Evolutionary conservation across 1,140 invertebrate genomes (phyloP), one percentile per base, ranked within the genome.

Genomic region (Eumaeus atala): DNA sequence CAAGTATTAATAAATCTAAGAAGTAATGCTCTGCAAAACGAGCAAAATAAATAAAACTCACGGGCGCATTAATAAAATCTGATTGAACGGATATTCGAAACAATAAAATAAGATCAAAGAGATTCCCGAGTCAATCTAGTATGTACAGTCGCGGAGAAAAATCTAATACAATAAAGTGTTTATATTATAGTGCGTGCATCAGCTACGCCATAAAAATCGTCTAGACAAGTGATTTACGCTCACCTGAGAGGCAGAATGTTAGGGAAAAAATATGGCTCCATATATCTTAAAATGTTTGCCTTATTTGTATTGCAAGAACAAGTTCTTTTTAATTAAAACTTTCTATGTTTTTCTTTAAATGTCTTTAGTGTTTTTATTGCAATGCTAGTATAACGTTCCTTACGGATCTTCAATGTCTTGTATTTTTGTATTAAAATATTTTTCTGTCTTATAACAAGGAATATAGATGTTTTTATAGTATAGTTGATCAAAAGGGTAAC

Each of bases 141-240:
- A 28, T 48, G 59, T 68, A 73, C 54, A 54, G 48, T 64, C 61
- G 51, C 51, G 51, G 48, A 68, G 59, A 62, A 60, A 67, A 64
- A 67, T 67, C 54, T 64, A 70, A 74, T 76, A 74, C 66, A 66
- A 76, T 74, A 80, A 80, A 77, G 66, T 76, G 71, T 51, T 72
- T 73, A 68, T 67, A 62, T 63, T 68, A 64, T 56, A 58, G 68
- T 81, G 74, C 75, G 75, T 81, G 68, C 69, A 73, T 75, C 72
- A 71, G 72, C 68, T 64, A 49, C 35, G 63, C 68, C 57, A 71
- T 83, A 80, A 83, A 82, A 69, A 56, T 67, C 54, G 80, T 84
- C 80, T 84, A 81, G 80, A 81, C 80, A 51, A 67, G 71, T 80
- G 75, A 83, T 84, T 81, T 84, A 84, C 68, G 72, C 66, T 54